Evolutionary conservation across 2,113 vertebrate genomes (phyloP), one percentile per base, ranked within the genome.

Genomic region (Brienomyrus longianalis): DNA sequence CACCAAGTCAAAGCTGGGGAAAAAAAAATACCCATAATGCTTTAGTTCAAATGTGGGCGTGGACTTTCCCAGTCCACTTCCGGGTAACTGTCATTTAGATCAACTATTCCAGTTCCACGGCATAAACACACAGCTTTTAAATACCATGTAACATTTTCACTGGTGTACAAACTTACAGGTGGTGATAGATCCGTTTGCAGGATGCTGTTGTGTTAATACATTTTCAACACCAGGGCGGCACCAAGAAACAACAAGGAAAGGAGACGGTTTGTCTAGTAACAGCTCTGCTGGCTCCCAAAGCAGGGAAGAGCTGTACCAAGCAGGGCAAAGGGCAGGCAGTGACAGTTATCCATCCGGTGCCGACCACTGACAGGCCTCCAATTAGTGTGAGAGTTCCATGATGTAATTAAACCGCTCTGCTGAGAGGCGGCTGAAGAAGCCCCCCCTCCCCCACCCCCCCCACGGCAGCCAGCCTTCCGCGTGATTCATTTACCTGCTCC

Each of bases 1-100:
- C 92, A 99, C 96, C 87, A 99, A 94, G 93, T 99, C 98, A 87
- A 99, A 99, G 94, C 98, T 99, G 96, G 94, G 92, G 45, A 66
- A 47, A 45, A 39, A 31, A 84, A 59, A 62, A 66, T 21, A 47
- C 19, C 52, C 87, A 88, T 9, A 88, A 62, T 66, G 35, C 51
- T 86, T 54, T 52, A 86, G 45, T 13, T 23, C 48, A 86, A 10
- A 43, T n/a, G 48, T 52, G 23, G 50, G 50, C 13, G 5, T 31
- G 13, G 7, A 48, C 47, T 31, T 48, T 50, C 21, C 74, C 74
- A 39, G n/a, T 48, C 23, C 47, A 47, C 15, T 23, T 48, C 21
- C 23, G 13, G 45, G 2, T 27, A 1, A n/a, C 45, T 83, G 21
- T 83, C 77, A 21, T 83, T 45, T 21, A 23, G 19, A 19, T 83